Conservation (phyloP, 37 sponge, comb jelly and placozoan species). For the Ianthella basta region DNA sequence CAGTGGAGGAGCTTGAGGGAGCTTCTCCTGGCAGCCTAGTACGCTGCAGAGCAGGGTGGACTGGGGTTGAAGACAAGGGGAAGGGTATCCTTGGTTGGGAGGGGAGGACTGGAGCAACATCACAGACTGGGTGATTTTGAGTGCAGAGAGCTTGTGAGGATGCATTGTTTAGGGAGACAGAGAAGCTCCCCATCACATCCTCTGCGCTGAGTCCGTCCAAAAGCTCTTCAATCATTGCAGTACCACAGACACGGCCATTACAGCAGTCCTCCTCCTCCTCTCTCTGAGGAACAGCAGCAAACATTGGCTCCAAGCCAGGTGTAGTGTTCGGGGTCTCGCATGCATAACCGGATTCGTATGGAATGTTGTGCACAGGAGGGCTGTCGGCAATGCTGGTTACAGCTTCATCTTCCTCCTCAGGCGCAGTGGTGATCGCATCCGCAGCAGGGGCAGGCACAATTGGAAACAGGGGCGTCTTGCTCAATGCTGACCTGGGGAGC, state of each 20-base stretch:
- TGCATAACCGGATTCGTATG: too few species aligned
- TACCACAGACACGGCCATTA: not conserved
- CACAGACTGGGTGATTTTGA: not conserved
- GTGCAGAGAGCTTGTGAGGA: not conserved
- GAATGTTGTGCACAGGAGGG: not conserved
- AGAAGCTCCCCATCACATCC: conserved; percentile 43
- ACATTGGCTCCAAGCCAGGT: too few species aligned
- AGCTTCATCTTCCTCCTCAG: not conserved
- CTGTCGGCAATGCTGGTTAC: not conserved
- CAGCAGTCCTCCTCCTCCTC: too few species aligned
- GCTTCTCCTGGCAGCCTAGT: too few species aligned
- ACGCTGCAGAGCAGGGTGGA: too few species aligned
- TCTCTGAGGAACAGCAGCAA: too few species aligned
- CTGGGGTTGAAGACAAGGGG: not conserved
- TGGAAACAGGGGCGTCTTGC: not conserved
- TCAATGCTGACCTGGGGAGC: not conserved
- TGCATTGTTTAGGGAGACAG: not conserved
- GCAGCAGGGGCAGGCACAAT: not conserved
- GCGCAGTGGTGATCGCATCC: not conserved
- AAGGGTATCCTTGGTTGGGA: too few species aligned
- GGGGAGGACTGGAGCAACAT: not conserved
- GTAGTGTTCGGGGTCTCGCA: too few species aligned
- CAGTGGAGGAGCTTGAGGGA: not conserved
- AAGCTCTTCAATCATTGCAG: conserved; percentile 24
- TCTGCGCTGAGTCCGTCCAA: conserved; percentile 60